Base-by-base conservation (phyloP, 2,797 vertebrate genomes). In the Chrysocyon brachyurus region DNA sequence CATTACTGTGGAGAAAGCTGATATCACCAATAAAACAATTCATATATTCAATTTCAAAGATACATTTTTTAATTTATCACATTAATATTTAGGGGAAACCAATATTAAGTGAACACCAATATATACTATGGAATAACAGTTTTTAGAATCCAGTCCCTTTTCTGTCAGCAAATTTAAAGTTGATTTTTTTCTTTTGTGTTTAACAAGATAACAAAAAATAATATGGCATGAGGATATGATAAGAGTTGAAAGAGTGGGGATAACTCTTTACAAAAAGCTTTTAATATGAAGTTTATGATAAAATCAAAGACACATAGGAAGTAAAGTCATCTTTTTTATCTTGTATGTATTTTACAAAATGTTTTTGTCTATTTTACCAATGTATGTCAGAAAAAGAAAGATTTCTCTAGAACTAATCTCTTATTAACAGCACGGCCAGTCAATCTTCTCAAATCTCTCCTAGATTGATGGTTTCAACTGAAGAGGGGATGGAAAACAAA, bases 371-470 rank as follows among this genome's bases (percentile, higher is more conserved):
- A 31, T 54, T 96, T 96, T 77, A 61, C 6, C 70, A 86, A 63
- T 3, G 10, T 83, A 6, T 83, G 17, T 91, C 73, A 78, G 78
- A 70, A 89, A 87, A 63, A 31, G 36, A 85, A 95, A 87, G 12
- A 84, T 75, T 83, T 96, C 16, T 96, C 52, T 88, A 89, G 86
- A 11, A 83, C 52, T 90, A 87, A 91, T 68, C 61, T 72, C 19
- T 12, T 12, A 17, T 66, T 91, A 92, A 86, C 46, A 86, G 64
- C 26, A 81, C 46, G 36, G 54, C 26, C 26, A 8, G 12, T 89
- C 36, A 78, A 33, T 84, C 19, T 96, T 88, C n/a, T 92, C 73
- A 95, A 82, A 89, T 21, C 15, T 73, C 82, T 91, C 8, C 21
- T 59, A 91, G 54, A 93, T 63, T 78, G 90, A 75, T 22, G 24